These are phyloP conservation scores for Odontophorus gujanensis DNA, from an alignment of 2,113 vertebrate genomes.

Conservation along the genomic window DNA sequence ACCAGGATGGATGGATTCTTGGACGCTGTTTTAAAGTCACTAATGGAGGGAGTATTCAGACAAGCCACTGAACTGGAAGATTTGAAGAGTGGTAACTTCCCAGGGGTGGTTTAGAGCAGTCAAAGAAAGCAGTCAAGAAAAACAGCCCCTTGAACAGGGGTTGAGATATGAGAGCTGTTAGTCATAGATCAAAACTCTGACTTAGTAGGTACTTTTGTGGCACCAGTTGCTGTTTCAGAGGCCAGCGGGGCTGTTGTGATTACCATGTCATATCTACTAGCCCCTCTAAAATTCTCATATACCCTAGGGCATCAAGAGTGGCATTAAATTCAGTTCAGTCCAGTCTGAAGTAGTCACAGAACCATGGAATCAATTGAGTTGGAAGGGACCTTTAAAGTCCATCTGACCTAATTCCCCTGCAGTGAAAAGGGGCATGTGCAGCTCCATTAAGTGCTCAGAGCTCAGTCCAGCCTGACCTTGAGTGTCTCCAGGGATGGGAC, in stretches of 20 bases:
- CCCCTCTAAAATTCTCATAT: background rate
- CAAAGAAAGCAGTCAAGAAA: background rate
- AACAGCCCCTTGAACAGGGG: background rate
- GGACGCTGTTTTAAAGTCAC: background rate
- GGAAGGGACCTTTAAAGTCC: too few species aligned
- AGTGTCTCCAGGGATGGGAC: too few species aligned
- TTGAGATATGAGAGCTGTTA: background rate
- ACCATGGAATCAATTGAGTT: too few species aligned
- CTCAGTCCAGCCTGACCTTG: too few species aligned
- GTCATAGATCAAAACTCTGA: background rate
- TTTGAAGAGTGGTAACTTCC: background rate
- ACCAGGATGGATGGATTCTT: background rate
- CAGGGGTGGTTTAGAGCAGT: background rate
- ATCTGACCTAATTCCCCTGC: too few species aligned
- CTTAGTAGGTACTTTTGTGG: background rate
- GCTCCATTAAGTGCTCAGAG: too few species aligned
- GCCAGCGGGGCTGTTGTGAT: background rate
- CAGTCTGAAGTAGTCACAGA: background rate
- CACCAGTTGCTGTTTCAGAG: background rate
- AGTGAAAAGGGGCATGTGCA: too few species aligned
- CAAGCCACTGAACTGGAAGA: background rate
- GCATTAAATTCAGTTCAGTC: background rate
- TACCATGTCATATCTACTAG: background rate
- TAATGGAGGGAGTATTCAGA: background rate
- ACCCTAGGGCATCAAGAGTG: background rate